Conservation (phyloP, 2,113 vertebrate species). For the Hystrix cristata region DNA sequence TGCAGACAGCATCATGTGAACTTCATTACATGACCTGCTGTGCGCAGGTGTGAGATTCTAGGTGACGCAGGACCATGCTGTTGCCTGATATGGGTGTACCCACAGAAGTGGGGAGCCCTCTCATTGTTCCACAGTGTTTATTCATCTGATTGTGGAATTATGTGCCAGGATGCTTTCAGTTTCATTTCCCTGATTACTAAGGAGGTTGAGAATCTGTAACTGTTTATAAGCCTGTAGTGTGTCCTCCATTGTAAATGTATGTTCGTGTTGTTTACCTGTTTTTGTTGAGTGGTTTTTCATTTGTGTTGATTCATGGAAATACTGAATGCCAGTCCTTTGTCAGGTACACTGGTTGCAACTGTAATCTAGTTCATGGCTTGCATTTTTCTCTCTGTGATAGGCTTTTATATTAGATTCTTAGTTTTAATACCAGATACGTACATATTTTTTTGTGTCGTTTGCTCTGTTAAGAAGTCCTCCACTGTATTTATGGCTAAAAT, state of each 20-base stretch:
- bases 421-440: neutral
- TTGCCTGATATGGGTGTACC: no score
- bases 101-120: neutral
- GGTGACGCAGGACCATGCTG: neutral
- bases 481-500: neutral
- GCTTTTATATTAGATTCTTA: neutral
- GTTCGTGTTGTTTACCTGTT: neutral
- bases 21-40: neutral
- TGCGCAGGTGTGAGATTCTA: neutral
- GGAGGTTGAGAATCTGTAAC: neutral
- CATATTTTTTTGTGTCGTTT: neutral
- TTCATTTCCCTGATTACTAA: neutral
- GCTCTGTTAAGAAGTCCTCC: neutral
- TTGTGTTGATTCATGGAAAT: neutral
- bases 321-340: neutral
- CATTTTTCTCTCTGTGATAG: neutral
- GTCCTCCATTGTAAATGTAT: neutral
- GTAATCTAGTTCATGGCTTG: neutral
- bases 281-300: neutral
- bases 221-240: neutral
- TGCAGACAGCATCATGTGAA: neutral
- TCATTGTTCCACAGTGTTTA: neutral
- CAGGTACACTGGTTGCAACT: neutral
- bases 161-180: neutral
- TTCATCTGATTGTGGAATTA: neutral